These are phyloP conservation scores for Bufotes viridis DNA, from an alignment of 2,797 vertebrate genomes.

Conservation along the genomic window DNA sequence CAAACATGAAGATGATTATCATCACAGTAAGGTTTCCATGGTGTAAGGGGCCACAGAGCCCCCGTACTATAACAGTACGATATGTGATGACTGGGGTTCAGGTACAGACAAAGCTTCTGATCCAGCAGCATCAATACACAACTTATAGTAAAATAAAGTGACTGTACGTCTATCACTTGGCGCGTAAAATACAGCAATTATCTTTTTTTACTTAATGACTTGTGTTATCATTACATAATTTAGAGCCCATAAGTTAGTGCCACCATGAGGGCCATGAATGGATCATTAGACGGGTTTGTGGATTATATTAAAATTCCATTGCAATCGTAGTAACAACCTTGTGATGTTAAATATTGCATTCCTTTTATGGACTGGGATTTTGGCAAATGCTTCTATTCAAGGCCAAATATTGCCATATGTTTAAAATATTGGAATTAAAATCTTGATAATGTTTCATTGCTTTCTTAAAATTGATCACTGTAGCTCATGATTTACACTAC, in stretches of 20 bases:
- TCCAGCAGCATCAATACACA: neutral
- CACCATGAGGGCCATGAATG: constrained; percentile 38
- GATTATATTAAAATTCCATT: constrained; percentile 59
- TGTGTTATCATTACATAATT: neutral
- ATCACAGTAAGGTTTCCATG: too few relatives aligned
- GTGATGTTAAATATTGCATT: constrained; percentile 57
- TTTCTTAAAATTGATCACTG: constrained; percentile 60
- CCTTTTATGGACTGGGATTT: constrained; percentile 61
- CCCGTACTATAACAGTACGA: neutral
- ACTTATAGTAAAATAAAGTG: neutral
- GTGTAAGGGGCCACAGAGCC: too few relatives aligned
- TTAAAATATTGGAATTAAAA: constrained; percentile 63
- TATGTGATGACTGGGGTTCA: neutral
- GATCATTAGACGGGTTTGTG: constrained; percentile 54
- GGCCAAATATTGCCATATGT: constrained; percentile 62
- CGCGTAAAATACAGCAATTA: neutral
- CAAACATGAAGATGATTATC: too few relatives aligned
- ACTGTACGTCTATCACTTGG: neutral
- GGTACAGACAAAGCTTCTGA: neutral
- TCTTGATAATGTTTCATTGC: constrained; percentile 62
- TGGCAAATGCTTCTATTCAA: constrained; percentile 60
- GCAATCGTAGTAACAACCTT: constrained; percentile 46
- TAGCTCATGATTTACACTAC: constrained; percentile 59
- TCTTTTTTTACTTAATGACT: neutral
- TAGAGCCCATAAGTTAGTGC: constrained; percentile 5